Conservation (phyloP, 2,888 invertebrate species). For the Rapana venosa region DNA sequence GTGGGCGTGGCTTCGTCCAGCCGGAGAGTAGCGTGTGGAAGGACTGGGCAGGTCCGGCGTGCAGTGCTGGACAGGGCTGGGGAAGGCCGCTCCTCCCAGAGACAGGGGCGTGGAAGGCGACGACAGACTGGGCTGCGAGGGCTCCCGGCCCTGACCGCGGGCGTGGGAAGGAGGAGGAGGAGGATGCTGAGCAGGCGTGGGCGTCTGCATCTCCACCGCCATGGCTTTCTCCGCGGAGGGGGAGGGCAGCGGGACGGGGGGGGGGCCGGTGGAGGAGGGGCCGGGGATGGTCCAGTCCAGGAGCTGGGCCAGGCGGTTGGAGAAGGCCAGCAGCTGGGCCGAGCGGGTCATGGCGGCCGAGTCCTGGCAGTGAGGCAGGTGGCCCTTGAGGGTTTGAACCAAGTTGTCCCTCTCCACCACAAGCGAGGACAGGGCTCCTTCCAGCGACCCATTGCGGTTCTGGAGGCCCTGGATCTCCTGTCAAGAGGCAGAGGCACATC, state of each 20-base stretch:
- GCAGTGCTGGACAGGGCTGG: not conserved
- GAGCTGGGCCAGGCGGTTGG: slow-evolving; percentile 40
- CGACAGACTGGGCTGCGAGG: not conserved
- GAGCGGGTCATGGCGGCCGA: slow-evolving; percentile 41
- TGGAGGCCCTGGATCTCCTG: slow-evolving; percentile 52
- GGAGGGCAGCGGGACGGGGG: not conserved
- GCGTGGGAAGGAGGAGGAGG: slow-evolving; percentile 21
- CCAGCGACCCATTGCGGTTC: slow-evolving; percentile 49
- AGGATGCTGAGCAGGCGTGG: not conserved
- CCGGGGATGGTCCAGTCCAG: slow-evolving; percentile 38
- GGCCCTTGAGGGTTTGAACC: slow-evolving; percentile 42
- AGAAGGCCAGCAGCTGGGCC: slow-evolving; percentile 42
- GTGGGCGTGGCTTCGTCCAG: not conserved
- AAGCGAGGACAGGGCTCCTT: slow-evolving; percentile 47
- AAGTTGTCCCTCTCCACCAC: slow-evolving; percentile 51
- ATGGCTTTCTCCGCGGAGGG: not conserved
- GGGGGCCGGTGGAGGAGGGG: not conserved
- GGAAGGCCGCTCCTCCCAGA: not conserved
- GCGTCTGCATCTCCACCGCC: not conserved
- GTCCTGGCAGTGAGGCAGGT: slow-evolving; percentile 45
- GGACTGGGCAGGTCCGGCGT: slow-evolving; percentile 13
- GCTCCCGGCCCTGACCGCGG: not conserved
- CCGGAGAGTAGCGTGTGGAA: not conserved
- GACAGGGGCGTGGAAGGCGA: not conserved
- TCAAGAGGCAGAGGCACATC: not conserved